phyloP scores from a whole-genome alignment of 2,888 invertebrate genomes.

The Heliothis peltigera region DNA sequence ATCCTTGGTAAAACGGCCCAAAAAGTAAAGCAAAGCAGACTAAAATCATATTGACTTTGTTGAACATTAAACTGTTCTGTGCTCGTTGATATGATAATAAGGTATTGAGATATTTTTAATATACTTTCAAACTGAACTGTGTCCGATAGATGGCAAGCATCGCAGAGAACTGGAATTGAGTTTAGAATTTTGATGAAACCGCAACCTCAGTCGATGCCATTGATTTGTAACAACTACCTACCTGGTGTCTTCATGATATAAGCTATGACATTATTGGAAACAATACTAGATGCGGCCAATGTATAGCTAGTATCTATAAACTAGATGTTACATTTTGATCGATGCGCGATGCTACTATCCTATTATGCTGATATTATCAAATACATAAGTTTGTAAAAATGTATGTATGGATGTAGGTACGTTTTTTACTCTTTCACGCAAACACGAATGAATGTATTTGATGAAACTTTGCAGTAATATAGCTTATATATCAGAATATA shows the following conservation, averaged over 20 bases:
- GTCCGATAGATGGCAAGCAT: constrained; percentile 4
- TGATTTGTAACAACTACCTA: constrained; percentile 19
- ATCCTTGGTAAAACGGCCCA: neutral
- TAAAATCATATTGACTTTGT: too few relatives aligned
- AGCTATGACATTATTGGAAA: constrained; percentile 11
- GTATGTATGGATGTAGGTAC: too few relatives aligned
- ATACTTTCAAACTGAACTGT: constrained; percentile 7
- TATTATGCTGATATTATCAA: too few relatives aligned
- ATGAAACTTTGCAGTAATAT: too few relatives aligned
- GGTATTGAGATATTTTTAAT: constrained; percentile 12
- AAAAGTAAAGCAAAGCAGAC: too few relatives aligned
- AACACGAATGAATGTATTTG: too few relatives aligned
- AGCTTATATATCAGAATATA: too few relatives aligned
- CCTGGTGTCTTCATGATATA: constrained; percentile 11
- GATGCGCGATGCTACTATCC: too few relatives aligned
- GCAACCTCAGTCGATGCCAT: constrained; percentile 31
- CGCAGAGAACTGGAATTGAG: constrained; percentile 24
- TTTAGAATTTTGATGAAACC: constrained; percentile 48
- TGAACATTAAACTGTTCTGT: neutral
- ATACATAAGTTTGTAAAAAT: too few relatives aligned
- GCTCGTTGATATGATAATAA: neutral
- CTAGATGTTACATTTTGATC: too few relatives aligned
- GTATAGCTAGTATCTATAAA: too few relatives aligned
- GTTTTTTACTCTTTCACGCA: too few relatives aligned
- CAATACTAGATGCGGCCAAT: neutral